Percentiles rank a stretch among this genome's conserved stretches.
Conservation (phyloP, 2,113 vertebrate genomes). For the Paraplagusia blochii region DNA sequence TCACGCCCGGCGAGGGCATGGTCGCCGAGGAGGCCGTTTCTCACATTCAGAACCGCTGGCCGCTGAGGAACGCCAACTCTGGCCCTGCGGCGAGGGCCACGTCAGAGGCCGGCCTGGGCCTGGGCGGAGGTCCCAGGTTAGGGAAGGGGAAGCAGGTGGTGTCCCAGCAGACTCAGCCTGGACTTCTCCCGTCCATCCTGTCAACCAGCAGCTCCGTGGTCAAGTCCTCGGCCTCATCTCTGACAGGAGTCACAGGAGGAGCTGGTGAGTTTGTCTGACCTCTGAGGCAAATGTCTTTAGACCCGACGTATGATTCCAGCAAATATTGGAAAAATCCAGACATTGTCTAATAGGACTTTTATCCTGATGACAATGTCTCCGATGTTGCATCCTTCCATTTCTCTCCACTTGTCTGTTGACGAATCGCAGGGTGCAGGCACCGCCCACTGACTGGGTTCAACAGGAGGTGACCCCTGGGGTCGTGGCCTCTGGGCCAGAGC, state of each 20-base stretch:
- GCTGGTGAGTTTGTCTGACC: slow-evolving; percentile 80
- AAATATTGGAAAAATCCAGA: too few relatives aligned
- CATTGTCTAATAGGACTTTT: too few relatives aligned
- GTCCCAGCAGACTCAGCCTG: slow-evolving; percentile 58
- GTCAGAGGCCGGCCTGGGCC: slow-evolving; percentile 46
- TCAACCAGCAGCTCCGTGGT: slow-evolving; percentile 64
- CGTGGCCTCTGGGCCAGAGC: too few relatives aligned
- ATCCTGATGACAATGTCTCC: too few relatives aligned
- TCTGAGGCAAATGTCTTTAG: too few relatives aligned
- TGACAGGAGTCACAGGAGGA: slow-evolving; percentile 73
- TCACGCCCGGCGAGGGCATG: slow-evolving; percentile 81
- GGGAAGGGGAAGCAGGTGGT: slow-evolving; percentile 65
- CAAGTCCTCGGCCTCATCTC: slow-evolving; percentile 79
- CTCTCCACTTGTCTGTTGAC: too few relatives aligned
- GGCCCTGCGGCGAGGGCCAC: slow-evolving; percentile 33
- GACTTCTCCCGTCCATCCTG: slow-evolving; percentile 57
- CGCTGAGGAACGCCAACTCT: slow-evolving; percentile 73
- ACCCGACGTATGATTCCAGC: too few relatives aligned
- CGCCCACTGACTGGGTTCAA: too few relatives aligned
- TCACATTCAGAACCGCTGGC: slow-evolving; percentile 86
- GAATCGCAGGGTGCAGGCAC: too few relatives aligned
- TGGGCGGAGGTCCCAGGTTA: slow-evolving; percentile 20
- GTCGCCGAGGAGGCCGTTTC: slow-evolving; percentile 91
- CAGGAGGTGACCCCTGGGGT: too few relatives aligned
- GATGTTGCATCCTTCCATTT: too few relatives aligned